Evolutionary conservation across 2,888 invertebrate genomes (phyloP).

Genomic region (Agriopis leucophaearia): DNA sequence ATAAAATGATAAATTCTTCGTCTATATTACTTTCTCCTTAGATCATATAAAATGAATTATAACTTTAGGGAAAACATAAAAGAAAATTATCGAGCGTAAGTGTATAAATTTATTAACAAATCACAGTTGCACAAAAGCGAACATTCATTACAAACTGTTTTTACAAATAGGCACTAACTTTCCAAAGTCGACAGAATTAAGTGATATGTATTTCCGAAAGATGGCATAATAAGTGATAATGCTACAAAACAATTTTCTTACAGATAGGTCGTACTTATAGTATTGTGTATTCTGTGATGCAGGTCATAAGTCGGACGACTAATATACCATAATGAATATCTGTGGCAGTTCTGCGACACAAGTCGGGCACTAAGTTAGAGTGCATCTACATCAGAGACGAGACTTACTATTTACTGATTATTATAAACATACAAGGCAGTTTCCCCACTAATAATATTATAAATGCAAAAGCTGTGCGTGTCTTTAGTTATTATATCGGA

Average conservation of each 20-base stretch:
- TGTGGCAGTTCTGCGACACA: conserved; percentile 16
- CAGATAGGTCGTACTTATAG: no score
- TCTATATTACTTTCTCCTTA: not conserved
- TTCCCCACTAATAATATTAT: no score
- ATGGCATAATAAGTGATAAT: conserved; percentile 35
- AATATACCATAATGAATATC: conserved; percentile 12
- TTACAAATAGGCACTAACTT: not conserved
- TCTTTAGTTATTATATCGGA: no score
- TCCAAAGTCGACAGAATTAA: not conserved
- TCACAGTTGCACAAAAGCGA: conserved; percentile 45
- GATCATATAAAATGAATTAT: not conserved
- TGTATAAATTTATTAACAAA: conserved; percentile 34
- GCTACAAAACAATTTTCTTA: not conserved
- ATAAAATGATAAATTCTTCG: not conserved
- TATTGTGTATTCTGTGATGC: not conserved
- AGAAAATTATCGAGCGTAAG: not conserved
- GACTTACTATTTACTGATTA: no score
- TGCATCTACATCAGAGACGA: no score
- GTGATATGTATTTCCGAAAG: conserved; percentile 20
- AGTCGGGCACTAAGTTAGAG: no score
- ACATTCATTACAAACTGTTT: conserved; percentile 11
- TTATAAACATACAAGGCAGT: no score
- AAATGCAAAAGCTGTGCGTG: no score
- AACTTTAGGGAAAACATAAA: not conserved
- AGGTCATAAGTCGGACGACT: conserved; percentile 22